Conservation (phyloP, 1,140 invertebrate genomes). For the Lepidotrigona ventralis region DNA sequence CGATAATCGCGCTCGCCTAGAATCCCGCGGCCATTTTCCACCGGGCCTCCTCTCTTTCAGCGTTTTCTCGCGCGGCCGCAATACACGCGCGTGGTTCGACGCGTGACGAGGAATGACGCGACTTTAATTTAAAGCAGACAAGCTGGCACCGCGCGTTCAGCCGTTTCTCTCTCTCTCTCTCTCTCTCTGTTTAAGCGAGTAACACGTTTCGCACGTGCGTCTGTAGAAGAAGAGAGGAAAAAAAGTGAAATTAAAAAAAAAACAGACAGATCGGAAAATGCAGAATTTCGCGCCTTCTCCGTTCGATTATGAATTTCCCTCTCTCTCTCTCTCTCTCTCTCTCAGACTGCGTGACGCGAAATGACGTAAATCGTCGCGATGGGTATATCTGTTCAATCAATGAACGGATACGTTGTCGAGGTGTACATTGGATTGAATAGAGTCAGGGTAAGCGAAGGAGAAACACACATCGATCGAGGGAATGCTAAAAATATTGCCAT, state of each 20-base stretch:
- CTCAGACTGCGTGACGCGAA: constrained; percentile 1
- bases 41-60: neutral
- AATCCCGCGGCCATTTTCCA: neutral
- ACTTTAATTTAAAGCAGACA: constrained; percentile 43
- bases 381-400: constrained; percentile 3
- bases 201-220: neutral
- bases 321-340: too few relatives aligned
- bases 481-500: neutral
- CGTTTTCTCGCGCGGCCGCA: neutral
- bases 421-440: constrained; percentile 1
- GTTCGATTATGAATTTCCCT: neutral
- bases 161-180: constrained; percentile 8
- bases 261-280: neutral
- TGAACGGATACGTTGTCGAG: constrained; percentile 12
- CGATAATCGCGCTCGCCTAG: neutral
- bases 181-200: neutral
- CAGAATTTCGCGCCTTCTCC: neutral
- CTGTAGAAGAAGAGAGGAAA: neutral
- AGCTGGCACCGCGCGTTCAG: constrained; percentile 19
- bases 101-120: constrained; percentile 26
- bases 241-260: neutral
- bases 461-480: neutral
- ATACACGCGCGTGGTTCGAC: neutral
- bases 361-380: constrained; percentile 5
- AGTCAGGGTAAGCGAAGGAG: neutral